These are phyloP conservation scores for Uria lomvia DNA, from an alignment of 2,113 vertebrate species.

Conservation along the genomic window DNA sequence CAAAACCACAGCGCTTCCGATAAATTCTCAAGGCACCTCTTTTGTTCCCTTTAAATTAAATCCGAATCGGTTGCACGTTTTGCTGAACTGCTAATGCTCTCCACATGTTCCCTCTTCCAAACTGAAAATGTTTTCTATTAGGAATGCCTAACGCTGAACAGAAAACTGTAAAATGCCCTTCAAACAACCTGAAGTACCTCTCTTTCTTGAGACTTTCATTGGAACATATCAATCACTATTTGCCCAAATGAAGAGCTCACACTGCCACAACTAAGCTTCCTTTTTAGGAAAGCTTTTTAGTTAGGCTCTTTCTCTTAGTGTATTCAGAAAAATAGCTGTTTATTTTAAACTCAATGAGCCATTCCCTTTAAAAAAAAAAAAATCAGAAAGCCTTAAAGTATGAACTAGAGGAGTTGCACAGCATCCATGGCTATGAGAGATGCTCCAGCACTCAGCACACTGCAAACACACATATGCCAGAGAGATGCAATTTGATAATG, in stretches of 20 bases:
- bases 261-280: background rate
- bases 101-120: conserved; percentile 29
- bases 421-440: background rate
- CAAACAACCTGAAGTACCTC: background rate
- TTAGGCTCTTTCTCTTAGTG: background rate
- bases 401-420: background rate
- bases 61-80: conserved; percentile 29
- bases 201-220: background rate
- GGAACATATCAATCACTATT: background rate
- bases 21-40: conserved; percentile 55
- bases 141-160: conserved; percentile 32
- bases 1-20: conserved; percentile 40
- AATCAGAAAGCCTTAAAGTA: background rate
- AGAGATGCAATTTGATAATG: background rate
- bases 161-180: conserved; percentile 36
- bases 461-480: background rate
- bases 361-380: background rate
- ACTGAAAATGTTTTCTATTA: conserved; percentile 61
- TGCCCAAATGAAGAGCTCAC: background rate
- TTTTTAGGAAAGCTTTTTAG: background rate
- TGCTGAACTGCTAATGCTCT: conserved; percentile 48
- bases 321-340: background rate
- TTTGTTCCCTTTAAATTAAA: conserved; percentile 63
- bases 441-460: background rate
- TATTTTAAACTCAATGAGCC: background rate